A percentile compares a stretch with the other conserved stretches of the same genome.
phyloP scores from a whole-genome alignment of 2,888 invertebrate species.

The Leptinotarsa peninsularis region DNA sequence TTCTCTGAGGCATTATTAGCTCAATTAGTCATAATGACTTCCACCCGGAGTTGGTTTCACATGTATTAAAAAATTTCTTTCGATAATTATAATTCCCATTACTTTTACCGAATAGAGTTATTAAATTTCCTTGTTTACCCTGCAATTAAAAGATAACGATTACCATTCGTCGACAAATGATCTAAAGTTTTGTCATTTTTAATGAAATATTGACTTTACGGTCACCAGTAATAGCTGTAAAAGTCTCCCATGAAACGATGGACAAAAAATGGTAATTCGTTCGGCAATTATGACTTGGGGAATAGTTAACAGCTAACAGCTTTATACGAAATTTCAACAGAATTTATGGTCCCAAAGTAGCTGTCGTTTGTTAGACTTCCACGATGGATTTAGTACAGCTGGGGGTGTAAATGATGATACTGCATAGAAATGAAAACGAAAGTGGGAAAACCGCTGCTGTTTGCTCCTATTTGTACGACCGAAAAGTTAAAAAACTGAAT shows the following conservation, averaged over 20 bases:
- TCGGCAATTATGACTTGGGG: conserved; percentile 46
- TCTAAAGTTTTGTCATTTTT: conserved; percentile 30
- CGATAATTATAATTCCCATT: neutral
- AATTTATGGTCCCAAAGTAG: conserved; percentile 42
- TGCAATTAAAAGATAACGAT: neutral
- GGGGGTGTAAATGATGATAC: neutral
- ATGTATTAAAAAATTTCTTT: conserved; percentile 3
- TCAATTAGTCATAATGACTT: conserved; percentile 9
- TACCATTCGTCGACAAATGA: neutral
- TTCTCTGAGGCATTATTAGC: conserved; percentile 20
- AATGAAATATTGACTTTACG: conserved; percentile 39
- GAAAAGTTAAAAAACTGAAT: too few species aligned
- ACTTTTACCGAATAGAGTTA: neutral
- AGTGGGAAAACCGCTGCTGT: too few species aligned
- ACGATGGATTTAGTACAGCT: neutral
- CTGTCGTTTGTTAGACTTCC: conserved; percentile 23
- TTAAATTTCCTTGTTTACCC: neutral
- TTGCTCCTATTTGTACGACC: too few species aligned
- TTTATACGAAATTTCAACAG: conserved; percentile 41
- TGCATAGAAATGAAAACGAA: neutral
- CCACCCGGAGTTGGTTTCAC: neutral
- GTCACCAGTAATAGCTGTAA: conserved; percentile 36
- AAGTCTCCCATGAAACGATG: conserved; percentile 39
- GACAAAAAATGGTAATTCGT: conserved; percentile 42
- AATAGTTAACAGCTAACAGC: conserved; percentile 48